phyloP scores from a whole-genome alignment of 1,140 invertebrate species.

The Apis florea region DNA sequence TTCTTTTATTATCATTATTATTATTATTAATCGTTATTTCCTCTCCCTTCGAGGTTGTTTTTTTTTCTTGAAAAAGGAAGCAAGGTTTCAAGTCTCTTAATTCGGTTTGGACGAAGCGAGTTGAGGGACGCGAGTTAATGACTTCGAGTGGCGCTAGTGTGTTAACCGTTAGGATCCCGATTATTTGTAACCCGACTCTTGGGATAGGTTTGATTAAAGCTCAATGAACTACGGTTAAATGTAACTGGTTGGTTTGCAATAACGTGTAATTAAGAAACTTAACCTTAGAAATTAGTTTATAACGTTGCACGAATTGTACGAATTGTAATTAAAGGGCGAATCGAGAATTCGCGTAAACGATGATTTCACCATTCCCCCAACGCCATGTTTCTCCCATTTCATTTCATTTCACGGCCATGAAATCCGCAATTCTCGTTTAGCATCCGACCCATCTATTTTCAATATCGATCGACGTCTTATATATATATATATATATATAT shows the following conservation, averaged over 20 bases:
- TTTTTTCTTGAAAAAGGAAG: not conserved
- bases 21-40: too few species aligned
- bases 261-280: too few species aligned
- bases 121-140: not conserved
- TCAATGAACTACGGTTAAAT: too few species aligned
- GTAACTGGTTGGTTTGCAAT: too few species aligned
- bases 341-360: not conserved
- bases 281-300: not conserved
- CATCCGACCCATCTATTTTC: not conserved
- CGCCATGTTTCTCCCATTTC: not conserved
- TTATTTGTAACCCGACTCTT: too few species aligned
- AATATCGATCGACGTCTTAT: constrained; percentile 5
- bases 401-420: not conserved
- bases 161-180: not conserved
- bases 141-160: not conserved
- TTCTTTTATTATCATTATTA: too few species aligned
- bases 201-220: too few species aligned
- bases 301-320: not conserved
- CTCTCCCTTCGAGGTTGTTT: not conserved
- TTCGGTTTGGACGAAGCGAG: not conserved
- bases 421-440: not conserved
- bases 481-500: too few species aligned
- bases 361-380: not conserved
- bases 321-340: not conserved
- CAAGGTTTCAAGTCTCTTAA: too few species aligned